Evolutionary conservation across 2,113 vertebrate species (phyloP), one percentile per base, ranked within the genome.

Genomic region (Myocastor coypus): DNA sequence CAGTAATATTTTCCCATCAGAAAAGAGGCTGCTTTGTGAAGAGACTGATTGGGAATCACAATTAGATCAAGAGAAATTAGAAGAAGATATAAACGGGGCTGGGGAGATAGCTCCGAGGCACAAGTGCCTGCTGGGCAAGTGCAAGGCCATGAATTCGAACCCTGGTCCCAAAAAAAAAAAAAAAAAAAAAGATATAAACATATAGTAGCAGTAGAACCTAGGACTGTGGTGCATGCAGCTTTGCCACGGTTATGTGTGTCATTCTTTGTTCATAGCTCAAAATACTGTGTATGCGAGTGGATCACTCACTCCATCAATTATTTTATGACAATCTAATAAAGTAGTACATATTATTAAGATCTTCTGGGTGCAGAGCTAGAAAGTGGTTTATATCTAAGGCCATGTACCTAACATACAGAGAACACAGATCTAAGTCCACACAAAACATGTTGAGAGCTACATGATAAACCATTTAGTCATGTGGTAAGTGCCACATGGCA

Each of bases 11-110:
- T 82, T 84, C 17, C 52, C 37, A 82, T 66, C 4, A 83, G 80
- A 91, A 87, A 89, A 93, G 66, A 87, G 92, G n/a, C 7, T 75
- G 34, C 2, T 5, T 64, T 77, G n/a, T 92, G 86, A 92, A 59
- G 77, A 71, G 20, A 68, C 34, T 63, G 92, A 86, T 28, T 85
- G 52, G 22, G 26, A 24, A 73, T 61, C 82, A 84, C 19, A 82
- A 75, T 82, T 77, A 55, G 46, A 92, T 64, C 9, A n/a, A 83
- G 37, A 11, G 69, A 24, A 89, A 90, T 71, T 84, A 59, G n/a
- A 37, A 68, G 13, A 42, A 34, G 11, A 55, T 42, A 28, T 1
- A 9, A 80, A 55, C 32, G n/a, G n/a, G n/a, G n/a, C n/a, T n/a
- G n/a, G n/a, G n/a, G n/a, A n/a, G n/a, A n/a, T n/a, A n/a, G n/a